Evolutionary conservation across 2,797 vertebrate species (phyloP), one percentile per base, ranked within the genome.

Genomic region (Loriculus beryllinus): DNA sequence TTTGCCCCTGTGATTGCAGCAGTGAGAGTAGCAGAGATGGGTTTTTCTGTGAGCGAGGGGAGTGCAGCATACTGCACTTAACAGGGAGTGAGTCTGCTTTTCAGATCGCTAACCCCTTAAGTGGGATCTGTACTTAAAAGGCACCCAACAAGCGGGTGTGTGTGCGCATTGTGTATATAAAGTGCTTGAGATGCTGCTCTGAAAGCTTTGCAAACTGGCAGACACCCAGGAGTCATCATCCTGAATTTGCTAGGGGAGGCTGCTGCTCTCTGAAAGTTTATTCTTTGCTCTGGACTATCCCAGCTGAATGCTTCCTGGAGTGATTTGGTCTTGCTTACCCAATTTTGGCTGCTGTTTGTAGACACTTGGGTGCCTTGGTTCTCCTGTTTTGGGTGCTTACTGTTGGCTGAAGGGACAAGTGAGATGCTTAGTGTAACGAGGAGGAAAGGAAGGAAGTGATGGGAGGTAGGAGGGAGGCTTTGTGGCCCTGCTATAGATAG

Each of bases 101-200:
- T 88, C 82, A 95, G 81, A 92, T 95, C 71, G 15, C 82, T 93
- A 81, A 84, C 91, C 72, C 64, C 90, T 83, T 93, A 92, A 97
- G 90, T 96, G 94, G 76, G 75, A 91, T 91, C 92, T 92, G 90
- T 91, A 92, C 93, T 95, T 96, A 92, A 95, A 97, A 96, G 94
- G 96, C 79, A 91, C 88, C 92, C 88, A 81, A 86, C 95, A 87
- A 93, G 91, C 56, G 72, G 69, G 78, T 49, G 95, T 77, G 87
- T 60, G 76, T 12, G 14, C 81, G 39, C 92, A 31, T 47, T 92
- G 93, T 95, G 67, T 96, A 93, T 94, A 89, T 74, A 47, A 91
- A 96, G 92, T 94, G 95, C 91, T 92, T 80, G 90, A 93, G 86
- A 94, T 91, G 93, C 88, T 92, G 93, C 87, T 96, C 86, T 93